Conservation (phyloP, 2,888 invertebrate species). For the Drosophila ochracea region DNA sequence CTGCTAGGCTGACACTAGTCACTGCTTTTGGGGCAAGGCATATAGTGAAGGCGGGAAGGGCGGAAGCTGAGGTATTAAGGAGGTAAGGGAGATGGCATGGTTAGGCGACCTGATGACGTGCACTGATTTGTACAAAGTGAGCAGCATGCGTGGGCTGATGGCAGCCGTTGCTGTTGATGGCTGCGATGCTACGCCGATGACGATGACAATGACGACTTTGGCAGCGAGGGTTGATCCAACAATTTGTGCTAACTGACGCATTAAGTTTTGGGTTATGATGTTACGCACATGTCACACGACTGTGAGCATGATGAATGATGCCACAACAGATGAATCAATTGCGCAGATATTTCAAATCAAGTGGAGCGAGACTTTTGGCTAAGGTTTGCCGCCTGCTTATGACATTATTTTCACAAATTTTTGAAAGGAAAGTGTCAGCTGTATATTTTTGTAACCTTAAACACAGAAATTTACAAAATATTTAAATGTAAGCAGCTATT, state of each 20-base stretch:
- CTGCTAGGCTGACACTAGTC: slow-evolving; percentile 26
- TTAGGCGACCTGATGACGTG: slow-evolving; percentile 59
- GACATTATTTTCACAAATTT: background rate
- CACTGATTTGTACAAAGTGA: slow-evolving; percentile 66
- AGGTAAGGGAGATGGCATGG: background rate
- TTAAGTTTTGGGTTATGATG: slow-evolving; percentile 38
- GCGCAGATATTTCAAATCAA: slow-evolving; percentile 9
- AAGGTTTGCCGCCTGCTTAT: slow-evolving; percentile 2
- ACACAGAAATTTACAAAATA: accelerated
- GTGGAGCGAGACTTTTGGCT: background rate
- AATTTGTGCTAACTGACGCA: slow-evolving; percentile 19
- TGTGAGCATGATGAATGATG: slow-evolving; percentile 43
- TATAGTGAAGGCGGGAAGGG: background rate
- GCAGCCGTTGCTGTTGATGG: slow-evolving; percentile 29
- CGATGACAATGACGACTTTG: slow-evolving; percentile 47
- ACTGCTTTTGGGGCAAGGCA: slow-evolving; percentile 19
- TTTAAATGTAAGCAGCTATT: background rate
- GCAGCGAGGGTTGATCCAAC: slow-evolving; percentile 64
- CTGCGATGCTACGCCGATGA: slow-evolving; percentile 9
- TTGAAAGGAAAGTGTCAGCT: background rate
- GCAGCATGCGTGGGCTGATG: slow-evolving; percentile 47
- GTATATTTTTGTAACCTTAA: background rate
- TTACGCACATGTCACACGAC: slow-evolving; percentile 1
- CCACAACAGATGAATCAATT: slow-evolving; percentile 42
- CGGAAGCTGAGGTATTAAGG: background rate